Evolutionary conservation across 1,140 invertebrate genomes (phyloP), one percentile per base, ranked within the genome.

Genomic region (Neodiprion fabricii): DNA sequence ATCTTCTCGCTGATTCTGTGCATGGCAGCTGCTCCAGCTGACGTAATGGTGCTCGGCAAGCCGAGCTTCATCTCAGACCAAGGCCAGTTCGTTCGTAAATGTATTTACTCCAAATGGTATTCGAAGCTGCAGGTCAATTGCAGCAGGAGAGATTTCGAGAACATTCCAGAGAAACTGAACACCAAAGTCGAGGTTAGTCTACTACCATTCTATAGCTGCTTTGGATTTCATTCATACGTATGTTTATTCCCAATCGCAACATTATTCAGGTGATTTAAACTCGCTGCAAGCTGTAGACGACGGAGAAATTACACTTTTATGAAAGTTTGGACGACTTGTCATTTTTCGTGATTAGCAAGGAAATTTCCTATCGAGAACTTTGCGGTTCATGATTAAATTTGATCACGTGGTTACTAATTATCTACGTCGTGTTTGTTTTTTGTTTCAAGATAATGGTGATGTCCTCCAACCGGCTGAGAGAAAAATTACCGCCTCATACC

Each of bases 381-480:
- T 47, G 72, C 3, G 11, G 50, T 21, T 21, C 17, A 17, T 68
- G 21, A 73, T 21, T 14, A 47, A 48, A 72, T 48, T 71, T 67
- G 73, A 47, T 72, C 21, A 2, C 21, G 66, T 70, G 11, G 7
- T 66, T 23, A 75, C 67, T 23, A 28, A 28, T 61, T 61, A 5
- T 50, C 23, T 2, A 14, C 1, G 68, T 48, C 10, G 71, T 70
- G 53, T 65, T 61, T 70, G 53, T 65, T 61, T 75, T 53, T 74
- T 40, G 28, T 73, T 77, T 80, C 21, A 76, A 89, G 89, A 76
- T 88, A 10, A 75, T 90, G 53, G 84, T 86, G 67, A 76, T 81
- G 5, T 82, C 82, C 0, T 71, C 72, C 10, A 89, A 89, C 76
- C 77, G 87, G 9, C 75, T 89, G 14, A 75, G 87, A 3, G 75